These are phyloP conservation scores for Aporophyla lueneburgensis DNA, from an alignment of 2,888 invertebrate species.

Conservation along the genomic window DNA sequence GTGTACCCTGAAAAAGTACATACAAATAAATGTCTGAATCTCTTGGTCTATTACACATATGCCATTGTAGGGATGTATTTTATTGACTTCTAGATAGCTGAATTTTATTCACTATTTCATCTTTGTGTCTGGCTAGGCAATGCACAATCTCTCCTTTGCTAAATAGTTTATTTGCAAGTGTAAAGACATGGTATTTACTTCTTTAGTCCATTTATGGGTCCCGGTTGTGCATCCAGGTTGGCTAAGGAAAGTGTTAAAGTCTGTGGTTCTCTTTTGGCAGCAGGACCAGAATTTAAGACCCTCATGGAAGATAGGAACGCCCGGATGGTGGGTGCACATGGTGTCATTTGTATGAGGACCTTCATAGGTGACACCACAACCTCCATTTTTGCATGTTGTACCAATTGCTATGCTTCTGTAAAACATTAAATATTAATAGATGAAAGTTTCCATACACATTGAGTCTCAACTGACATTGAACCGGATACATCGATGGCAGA, in stretches of 20 bases:
- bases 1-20: slow-evolving; percentile 84
- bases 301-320: slow-evolving; percentile 98
- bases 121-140: neutral
- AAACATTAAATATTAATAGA: slow-evolving; percentile 32
- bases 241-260: slow-evolving; percentile 97
- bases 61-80: neutral
- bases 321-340: slow-evolving; percentile 95
- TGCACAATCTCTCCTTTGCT: neutral
- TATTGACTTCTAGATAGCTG: neutral
- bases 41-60: neutral
- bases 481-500: neutral
- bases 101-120: neutral
- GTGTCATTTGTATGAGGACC: slow-evolving; percentile 92
- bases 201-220: slow-evolving; percentile 96
- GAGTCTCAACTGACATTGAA: neutral
- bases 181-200: slow-evolving; percentile 79
- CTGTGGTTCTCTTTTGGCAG: slow-evolving; percentile 97
- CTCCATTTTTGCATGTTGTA: slow-evolving; percentile 96
- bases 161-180: neutral
- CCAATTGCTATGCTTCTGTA: slow-evolving; percentile 92
- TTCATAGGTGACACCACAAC: slow-evolving; percentile 93
- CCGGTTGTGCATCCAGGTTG: slow-evolving; percentile 97
- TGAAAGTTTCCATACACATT: neutral
- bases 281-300: slow-evolving; percentile 99
- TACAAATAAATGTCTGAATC: neutral